Conservation (phyloP, 2,888 invertebrate genomes). For the Aleiodes alternator region DNA sequence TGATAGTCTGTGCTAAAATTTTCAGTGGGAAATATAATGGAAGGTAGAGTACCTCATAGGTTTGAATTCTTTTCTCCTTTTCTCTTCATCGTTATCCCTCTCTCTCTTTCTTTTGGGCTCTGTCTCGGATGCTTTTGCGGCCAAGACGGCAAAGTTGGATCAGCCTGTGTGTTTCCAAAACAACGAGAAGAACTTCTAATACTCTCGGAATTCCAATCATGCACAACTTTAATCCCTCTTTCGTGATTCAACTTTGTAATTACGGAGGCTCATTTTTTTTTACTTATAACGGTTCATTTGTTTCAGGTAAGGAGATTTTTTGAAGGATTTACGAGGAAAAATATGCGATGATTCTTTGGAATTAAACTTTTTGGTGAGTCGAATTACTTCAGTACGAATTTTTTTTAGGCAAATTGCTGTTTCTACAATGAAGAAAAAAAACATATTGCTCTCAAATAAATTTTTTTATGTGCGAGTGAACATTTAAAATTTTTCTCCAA, state of each 20-base stretch:
- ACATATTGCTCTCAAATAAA: too few relatives aligned
- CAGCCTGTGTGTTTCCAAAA: conserved; percentile 37
- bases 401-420: too few relatives aligned
- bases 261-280: conserved; percentile 30
- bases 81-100: too few relatives aligned
- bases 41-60: background rate
- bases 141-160: conserved; percentile 33
- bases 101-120: background rate
- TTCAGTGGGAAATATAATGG: conserved; percentile 16
- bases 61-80: too few relatives aligned
- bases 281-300: conserved; percentile 46
- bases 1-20: conserved; percentile 7
- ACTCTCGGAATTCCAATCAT: conserved; percentile 41
- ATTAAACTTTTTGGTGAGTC: too few relatives aligned
- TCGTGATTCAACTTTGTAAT: conserved; percentile 42
- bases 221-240: conserved; percentile 40
- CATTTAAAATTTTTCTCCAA: too few relatives aligned
- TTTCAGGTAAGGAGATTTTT: conserved; percentile 62
- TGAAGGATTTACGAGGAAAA: conserved; percentile 21
- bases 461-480: too few relatives aligned
- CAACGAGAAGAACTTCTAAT: conserved; percentile 21
- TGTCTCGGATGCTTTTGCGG: background rate
- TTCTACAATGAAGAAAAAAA: too few relatives aligned
- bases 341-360: background rate
- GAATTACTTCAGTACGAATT: too few relatives aligned